Evolutionary conservation across 64 coral and sea anemone genomes (phyloP), one percentile per base, ranked within the genome.

Genomic region (Astreopora myriophthalma): DNA sequence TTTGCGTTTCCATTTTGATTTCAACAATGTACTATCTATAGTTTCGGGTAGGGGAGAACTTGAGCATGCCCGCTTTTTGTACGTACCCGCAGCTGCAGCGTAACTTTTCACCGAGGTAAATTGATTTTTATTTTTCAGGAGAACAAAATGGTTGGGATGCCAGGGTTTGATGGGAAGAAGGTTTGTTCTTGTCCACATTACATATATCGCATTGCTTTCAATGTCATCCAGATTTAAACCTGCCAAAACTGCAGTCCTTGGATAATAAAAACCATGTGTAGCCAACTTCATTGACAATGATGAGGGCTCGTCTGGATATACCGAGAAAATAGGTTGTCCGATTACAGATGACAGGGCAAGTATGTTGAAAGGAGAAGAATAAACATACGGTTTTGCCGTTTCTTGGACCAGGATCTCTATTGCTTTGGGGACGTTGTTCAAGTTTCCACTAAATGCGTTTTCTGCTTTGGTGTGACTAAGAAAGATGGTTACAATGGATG

Each of bases 341-440:
- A 87, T 93, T 14, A 93, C 91, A 36, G 91, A 93, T 46, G 91
- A 49, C n/a, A 93, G 91, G 5, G 84, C 91, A 24, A 93, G 60
- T 5, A 93, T 40, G 27, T 46, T 44, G n/a, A 87, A 79, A n/a
- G 44, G 48, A 10, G 65, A 62, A 29, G 91, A 55, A 76, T 37
- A 93, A 2, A 87, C 74, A 85, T 69, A 71, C 20, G 78, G 64
- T 48, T 69, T 33, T 8, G 78, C 44, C 2, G 68, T 84, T n/a
- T 23, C 6, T 73, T 19, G 42, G n/a, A 78, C 89, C 33, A 92
- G 61, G 17, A 3, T 60, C 6, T 30, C 22, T 34, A 87, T 87
- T 62, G 91, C 91, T 22, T 32, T 0, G 34, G 67, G 26, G 7
- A 67, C 17, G 19, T 75, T 84, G 40, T 83, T 55, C 3, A 35